phyloP scores from a whole-genome alignment of 2,113 vertebrate genomes.

The Leptocoma aspasia region DNA sequence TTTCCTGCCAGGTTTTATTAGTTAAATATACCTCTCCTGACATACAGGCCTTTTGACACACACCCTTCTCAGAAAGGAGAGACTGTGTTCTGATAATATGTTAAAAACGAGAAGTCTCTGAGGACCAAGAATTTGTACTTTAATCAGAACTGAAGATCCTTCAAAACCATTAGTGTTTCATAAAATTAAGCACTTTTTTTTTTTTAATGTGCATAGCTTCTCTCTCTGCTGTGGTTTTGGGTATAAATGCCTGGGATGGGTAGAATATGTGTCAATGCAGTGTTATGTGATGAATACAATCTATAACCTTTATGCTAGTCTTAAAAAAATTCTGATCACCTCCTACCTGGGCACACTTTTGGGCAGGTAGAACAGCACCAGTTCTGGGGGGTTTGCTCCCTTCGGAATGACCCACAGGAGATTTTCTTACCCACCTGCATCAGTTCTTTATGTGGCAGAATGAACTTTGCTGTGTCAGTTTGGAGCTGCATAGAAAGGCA shows the following conservation, averaged over 20 bases:
- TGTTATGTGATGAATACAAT: not conserved
- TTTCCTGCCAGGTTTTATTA: not conserved
- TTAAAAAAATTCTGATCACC: not conserved
- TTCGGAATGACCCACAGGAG: not conserved
- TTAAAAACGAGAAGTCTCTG: not conserved
- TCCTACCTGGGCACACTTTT: not conserved
- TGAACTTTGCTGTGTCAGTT: not conserved
- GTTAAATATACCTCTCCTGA: not conserved
- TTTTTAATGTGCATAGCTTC: not conserved
- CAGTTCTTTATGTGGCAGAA: not conserved
- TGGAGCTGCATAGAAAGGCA: fast-evolving
- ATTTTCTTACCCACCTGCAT: not conserved
- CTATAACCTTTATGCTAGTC: not conserved
- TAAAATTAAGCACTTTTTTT: not conserved
- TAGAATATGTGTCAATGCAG: not conserved
- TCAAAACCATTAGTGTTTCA: not conserved
- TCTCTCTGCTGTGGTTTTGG: not conserved
- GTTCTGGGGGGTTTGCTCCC: not conserved
- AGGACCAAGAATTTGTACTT: not conserved
- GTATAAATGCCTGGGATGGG: not conserved
- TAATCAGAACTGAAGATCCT: not conserved
- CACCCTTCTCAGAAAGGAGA: not conserved
- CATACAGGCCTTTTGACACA: not conserved
- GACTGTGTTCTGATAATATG: not conserved
- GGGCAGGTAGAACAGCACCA: not conserved